phyloP scores from a whole-genome alignment of 2,113 vertebrate genomes.

The Lontra canadensis region DNA sequence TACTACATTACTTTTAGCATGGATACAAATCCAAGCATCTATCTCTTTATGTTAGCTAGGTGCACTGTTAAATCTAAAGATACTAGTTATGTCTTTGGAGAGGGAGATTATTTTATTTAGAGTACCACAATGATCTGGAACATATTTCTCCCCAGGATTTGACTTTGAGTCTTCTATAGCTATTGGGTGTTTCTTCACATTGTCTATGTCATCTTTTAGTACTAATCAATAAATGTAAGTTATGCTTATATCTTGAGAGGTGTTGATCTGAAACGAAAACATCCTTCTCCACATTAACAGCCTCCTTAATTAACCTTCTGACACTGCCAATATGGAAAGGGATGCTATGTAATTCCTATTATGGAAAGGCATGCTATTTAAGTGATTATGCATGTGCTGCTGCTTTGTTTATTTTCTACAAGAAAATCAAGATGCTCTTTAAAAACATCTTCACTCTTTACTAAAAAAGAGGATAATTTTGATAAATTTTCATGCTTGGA shows the following conservation, averaged over 20 bases:
- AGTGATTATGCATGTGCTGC: neutral
- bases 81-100: neutral
- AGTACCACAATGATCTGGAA: neutral
- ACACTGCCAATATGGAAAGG: neutral
- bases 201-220: neutral
- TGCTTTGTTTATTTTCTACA: slow-evolving; percentile 57
- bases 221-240: neutral
- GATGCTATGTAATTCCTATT: neutral
- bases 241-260: neutral
- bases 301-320: slow-evolving; percentile 31
- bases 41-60: neutral
- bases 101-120: neutral
- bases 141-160: neutral
- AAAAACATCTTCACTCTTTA: slow-evolving; percentile 30
- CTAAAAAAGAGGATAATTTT: slow-evolving; percentile 37
- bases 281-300: slow-evolving; percentile 19
- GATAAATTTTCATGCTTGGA: slow-evolving; percentile 8
- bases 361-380: neutral
- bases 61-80: neutral
- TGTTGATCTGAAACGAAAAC: slow-evolving; percentile 12
- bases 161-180: neutral
- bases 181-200: neutral
- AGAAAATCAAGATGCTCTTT: slow-evolving; percentile 53
- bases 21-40: neutral
- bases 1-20: neutral